Conservation (phyloP, 2,888 invertebrate species). For the Mythimna loreyi region DNA sequence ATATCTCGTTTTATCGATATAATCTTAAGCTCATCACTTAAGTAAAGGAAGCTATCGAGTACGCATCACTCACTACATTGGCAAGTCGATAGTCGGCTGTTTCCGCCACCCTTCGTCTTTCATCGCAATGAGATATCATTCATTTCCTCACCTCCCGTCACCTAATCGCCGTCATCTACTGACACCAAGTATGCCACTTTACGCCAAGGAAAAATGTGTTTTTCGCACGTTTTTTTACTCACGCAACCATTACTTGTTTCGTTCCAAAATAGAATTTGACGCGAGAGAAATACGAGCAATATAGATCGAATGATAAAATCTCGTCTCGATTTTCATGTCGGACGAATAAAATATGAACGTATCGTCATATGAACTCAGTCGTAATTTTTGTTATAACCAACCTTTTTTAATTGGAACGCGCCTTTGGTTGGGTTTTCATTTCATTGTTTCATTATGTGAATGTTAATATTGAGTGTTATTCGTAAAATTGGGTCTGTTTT, state of each 20-base stretch:
- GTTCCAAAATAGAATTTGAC: slow-evolving; percentile 62
- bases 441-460: slow-evolving; percentile 21
- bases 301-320: slow-evolving; percentile 63
- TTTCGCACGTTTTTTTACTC: slow-evolving; percentile 42
- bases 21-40: slow-evolving; percentile 42
- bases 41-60: slow-evolving; percentile 59
- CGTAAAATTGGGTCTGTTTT: slow-evolving; percentile 19
- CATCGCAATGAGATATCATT: slow-evolving; percentile 68
- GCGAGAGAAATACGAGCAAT: slow-evolving; percentile 57
- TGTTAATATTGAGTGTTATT: slow-evolving; percentile 30
- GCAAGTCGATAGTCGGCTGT: slow-evolving; percentile 64
- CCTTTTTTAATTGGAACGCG: slow-evolving; percentile 55
- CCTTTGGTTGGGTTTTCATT: slow-evolving; percentile 27
- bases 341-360: slow-evolving; percentile 34
- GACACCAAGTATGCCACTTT: slow-evolving; percentile 59
- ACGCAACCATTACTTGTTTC: slow-evolving; percentile 59
- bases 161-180: slow-evolving; percentile 63
- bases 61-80: slow-evolving; percentile 58
- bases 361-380: slow-evolving; percentile 35
- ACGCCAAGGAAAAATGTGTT: slow-evolving; percentile 50
- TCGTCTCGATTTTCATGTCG: slow-evolving; percentile 18
- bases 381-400: slow-evolving; percentile 35
- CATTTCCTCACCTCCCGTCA: slow-evolving; percentile 69
- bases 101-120: slow-evolving; percentile 64
- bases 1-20: slow-evolving; percentile 43